Base-by-base conservation (phyloP, 2,797 vertebrate species). In the Calcarius lapponicus region DNA sequence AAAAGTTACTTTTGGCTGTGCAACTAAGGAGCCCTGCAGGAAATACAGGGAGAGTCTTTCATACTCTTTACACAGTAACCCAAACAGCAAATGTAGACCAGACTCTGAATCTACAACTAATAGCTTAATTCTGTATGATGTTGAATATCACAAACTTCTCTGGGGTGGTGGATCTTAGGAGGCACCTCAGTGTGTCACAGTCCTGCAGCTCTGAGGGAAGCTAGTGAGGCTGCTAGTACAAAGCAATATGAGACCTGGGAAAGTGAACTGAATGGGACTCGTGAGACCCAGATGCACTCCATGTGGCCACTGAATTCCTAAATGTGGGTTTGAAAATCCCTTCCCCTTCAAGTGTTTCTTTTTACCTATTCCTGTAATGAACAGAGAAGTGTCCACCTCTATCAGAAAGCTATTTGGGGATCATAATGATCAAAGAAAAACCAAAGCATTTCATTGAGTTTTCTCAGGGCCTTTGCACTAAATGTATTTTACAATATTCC, bases 171-270 rank as follows among this genome's bases (percentile, higher is more conserved):
- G 34, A 26, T 65, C n/a, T 62, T n/a, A 19, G 31, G n/a, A 67
- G 38, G 21, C 31, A 60, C 8, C 19, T 71, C 31, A 8, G 3
- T 29, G 25, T 48, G 50, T 53, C 42, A 61, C 0, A 0, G 26
- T 45, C 42, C 62, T 50, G 45, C 16, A 74, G 57, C 36, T 5
- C 31, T 45, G 53, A 51, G 45, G 74, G 9, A 67, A 92, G 26
- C 2, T 36, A 20, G 13, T 6, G 65, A 57, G 29, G 7, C 17
- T 66, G 17, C 31, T 28, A 11, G n/a, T 13, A 17, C 12, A 66
- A 73, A 86, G 29, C 17, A 67, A 7, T 3, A 13, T 2, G 7
- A 57, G 10, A 69, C 56, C 54, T 43, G 16, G 25, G 11, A 51
- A 51, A 73, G 20, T 17, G 32, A 65, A 20, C 32, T 31, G 40